These are phyloP conservation scores for Chionodraco myersi DNA, from an alignment of 2,113 vertebrate genomes.

Conservation along the genomic window DNA sequence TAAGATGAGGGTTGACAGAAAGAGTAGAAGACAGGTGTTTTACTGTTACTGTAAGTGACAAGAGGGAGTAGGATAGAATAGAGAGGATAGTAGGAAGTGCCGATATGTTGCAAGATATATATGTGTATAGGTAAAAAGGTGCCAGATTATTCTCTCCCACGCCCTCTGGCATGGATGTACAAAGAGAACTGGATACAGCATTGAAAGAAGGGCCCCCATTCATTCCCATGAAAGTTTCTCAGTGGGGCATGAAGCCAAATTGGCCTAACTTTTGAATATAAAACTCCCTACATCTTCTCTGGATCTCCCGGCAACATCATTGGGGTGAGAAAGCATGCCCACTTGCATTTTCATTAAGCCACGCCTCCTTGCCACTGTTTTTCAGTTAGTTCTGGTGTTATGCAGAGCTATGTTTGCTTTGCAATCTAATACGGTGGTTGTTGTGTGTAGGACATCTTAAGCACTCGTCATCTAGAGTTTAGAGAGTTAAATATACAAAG, in stretches of 20 bases:
- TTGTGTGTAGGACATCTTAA: background rate
- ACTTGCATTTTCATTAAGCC: no score
- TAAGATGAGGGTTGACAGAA: slow-evolving; percentile 20
- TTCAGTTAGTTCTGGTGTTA: background rate
- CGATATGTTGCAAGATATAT: background rate
- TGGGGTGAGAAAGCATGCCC: no score
- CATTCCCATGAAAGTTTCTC: no score
- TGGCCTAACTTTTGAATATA: no score
- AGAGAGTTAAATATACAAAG: background rate
- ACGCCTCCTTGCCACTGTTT: background rate
- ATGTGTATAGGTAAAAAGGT: slow-evolving; percentile 20
- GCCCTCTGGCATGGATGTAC: no score
- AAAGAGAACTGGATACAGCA: no score
- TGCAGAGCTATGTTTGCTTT: background rate
- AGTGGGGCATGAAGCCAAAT: no score
- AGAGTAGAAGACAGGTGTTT: background rate
- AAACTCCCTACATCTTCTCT: no score
- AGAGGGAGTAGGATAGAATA: slow-evolving; percentile 9
- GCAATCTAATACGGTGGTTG: background rate
- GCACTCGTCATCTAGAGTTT: background rate
- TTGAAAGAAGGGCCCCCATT: no score
- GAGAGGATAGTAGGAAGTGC: slow-evolving; percentile 32
- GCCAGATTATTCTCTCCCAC: slow-evolving; percentile 10
- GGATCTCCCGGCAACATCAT: no score
- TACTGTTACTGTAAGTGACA: slow-evolving; percentile 14